Base-by-base conservation (phyloP, 2,888 invertebrate species). In the Ditula angustiorana region DNA sequence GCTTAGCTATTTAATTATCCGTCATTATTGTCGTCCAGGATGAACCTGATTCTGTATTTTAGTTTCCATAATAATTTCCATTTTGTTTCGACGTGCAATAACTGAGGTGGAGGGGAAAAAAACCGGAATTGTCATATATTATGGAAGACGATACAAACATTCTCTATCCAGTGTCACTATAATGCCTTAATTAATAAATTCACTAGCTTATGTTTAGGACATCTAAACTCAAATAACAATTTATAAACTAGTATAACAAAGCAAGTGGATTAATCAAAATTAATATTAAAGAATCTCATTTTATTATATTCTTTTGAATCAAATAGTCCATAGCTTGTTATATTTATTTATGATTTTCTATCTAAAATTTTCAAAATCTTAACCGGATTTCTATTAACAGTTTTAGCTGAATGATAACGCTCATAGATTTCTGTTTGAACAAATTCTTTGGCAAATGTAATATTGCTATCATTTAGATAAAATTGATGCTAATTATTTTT, bases 11-110 rank as follows among this genome's bases (percentile, higher is more conserved):
- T 46, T 8, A 41, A 2, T 41, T 85, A 86, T 86, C 84, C 87
- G 80, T 85, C 89, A 90, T 92, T 92, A 92, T 92, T 92, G 92
- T 92, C 92, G 86, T 87, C 87, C 92, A 89, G 90, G 89, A 84
- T 87, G 85, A 75, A 86, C 89, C 88, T 90, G 88, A 76, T 78
- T 76, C 74, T 76, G 78, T 77, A 78, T 81, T 74, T 70, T 75
- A 77, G 67, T 77, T 78, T 79, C 75, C 76, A 75, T 78, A 74
- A 76, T 74, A 71, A 69, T 69, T 57, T 70, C 79, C 72, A 75
- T 78, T 78, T 58, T 63, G 47, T 53, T 61, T 66, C 33, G 30
- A 58, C 49, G 44, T 24, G 46, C 49, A 53, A 63, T 60, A 69
- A 53, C 60, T 64, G 10, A 53, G 30, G 70, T 72, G 70, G 71